These are phyloP conservation scores for Lithophane leautieri DNA, from an alignment of 2,888 invertebrate genomes.

Conservation along the genomic window DNA sequence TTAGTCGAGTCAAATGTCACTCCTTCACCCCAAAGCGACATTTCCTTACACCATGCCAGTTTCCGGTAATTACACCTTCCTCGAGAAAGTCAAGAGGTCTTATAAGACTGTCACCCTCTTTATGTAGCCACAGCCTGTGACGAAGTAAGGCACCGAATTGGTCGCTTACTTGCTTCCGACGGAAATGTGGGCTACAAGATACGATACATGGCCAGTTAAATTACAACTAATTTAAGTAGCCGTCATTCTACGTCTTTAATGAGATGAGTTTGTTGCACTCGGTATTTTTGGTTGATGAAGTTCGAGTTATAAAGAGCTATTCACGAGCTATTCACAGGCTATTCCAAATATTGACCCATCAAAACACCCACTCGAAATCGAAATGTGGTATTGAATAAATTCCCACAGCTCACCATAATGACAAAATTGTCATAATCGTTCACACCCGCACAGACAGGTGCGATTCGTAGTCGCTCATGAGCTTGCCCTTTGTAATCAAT, in stretches of 20 bases:
- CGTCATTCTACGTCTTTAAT: constrained; percentile 63
- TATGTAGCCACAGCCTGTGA: constrained; percentile 83
- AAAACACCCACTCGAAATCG: constrained; percentile 29
- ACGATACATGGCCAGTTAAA: constrained; percentile 71
- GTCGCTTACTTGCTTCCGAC: constrained; percentile 84
- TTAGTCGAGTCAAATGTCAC: constrained; percentile 89
- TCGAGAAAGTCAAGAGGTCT: constrained; percentile 80
- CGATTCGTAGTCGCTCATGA: constrained; percentile 76
- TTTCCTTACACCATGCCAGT: constrained; percentile 83
- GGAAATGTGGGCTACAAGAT: constrained; percentile 84
- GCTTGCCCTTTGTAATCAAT: constrained; percentile 75
- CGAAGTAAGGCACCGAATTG: constrained; percentile 82
- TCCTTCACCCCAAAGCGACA: constrained; percentile 83
- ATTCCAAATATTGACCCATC: constrained; percentile 34
- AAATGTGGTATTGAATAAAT: constrained; percentile 59
- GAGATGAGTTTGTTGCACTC: constrained; percentile 62
- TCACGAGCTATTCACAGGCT: constrained; percentile 17
- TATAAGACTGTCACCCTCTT: constrained; percentile 82
- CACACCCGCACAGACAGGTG: constrained; percentile 84
- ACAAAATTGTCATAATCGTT: constrained; percentile 80
- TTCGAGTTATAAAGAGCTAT: constrained; percentile 25
- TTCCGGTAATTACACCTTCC: constrained; percentile 89
- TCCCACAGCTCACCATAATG: constrained; percentile 80
- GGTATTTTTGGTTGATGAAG: constrained; percentile 46
- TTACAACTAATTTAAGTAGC: constrained; percentile 71